These are phyloP conservation scores for Melanerpes aurifrons DNA, from an alignment of 2,113 vertebrate genomes.

Conservation along the genomic window DNA sequence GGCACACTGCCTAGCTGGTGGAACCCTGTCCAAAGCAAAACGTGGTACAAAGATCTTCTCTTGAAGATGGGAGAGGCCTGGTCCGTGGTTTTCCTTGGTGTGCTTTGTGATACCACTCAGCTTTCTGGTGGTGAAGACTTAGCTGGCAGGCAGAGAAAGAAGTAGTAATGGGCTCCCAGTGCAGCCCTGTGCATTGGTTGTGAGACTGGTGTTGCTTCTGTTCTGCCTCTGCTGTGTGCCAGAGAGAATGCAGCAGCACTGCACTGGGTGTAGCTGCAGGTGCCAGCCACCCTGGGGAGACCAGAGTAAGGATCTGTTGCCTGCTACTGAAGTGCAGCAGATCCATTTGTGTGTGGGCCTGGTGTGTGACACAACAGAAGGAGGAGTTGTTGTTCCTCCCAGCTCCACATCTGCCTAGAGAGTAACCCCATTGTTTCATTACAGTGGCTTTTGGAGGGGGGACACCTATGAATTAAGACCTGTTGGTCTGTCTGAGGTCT, in stretches of 20 bases:
- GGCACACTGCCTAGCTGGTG: background rate
- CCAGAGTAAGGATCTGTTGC: background rate
- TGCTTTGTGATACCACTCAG: background rate
- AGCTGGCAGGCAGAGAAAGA: background rate
- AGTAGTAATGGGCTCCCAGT: background rate
- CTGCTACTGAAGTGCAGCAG: background rate
- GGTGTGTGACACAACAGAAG: background rate
- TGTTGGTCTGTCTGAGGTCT: background rate
- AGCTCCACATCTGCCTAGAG: background rate
- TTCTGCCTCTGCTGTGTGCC: background rate
- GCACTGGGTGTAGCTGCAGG: background rate
- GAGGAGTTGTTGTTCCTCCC: background rate
- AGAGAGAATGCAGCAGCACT: background rate
- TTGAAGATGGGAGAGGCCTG: background rate
- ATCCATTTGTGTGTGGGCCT: background rate
- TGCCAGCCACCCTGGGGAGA: background rate
- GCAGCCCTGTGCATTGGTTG: background rate
- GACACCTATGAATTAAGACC: background rate
- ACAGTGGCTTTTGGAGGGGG: background rate
- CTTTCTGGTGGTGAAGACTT: background rate
- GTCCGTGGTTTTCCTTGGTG: background rate
- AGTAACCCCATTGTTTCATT: background rate
- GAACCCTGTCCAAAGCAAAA: background rate
- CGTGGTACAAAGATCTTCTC: background rate
- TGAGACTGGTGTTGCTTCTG: background rate